Base-by-base conservation (phyloP, 1,140 invertebrate species). In the Aphis craccivora region DNA sequence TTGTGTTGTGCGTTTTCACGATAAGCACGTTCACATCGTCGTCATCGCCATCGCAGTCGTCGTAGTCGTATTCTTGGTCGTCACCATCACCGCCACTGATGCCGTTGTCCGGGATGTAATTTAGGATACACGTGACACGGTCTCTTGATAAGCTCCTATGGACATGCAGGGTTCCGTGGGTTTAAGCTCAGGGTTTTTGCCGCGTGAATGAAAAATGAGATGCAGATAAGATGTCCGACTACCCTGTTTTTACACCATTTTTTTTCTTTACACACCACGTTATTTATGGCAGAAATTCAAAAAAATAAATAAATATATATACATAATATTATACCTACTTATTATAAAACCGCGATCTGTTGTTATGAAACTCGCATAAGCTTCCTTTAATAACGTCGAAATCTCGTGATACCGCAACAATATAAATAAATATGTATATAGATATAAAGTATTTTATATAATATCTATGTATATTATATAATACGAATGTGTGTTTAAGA, bases 171-270 rank as follows among this genome's bases (percentile, higher is more conserved):
- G 76, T 84, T 92, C 45, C 67, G 76, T 11, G 45, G 67, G 91
- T 51, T 93, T 86, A 53, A 86, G 48, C 81, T 55, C 76, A 23
- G 45, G 81, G 67, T 86, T 93, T 93, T 92, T 92, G 76, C 67
- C 20, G 30, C 35, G 48, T 53, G 91, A 93, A 93, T 93, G 91
- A 93, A 93, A 93, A 93, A 93, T 93, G 91, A 86, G 91, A 93
- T 93, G 91, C 91, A 93, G 91, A 93, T 93, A 93, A 93, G 91
- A 93, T 93, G 91, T 92, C 91, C 91, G 45, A 51, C 91, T 51
- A 43, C 48, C 81, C 25, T 40, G n/a, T 53, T 51, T 86, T 93
- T 53, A 25, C n/a, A 51, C 76, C 76, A 43, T 84, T 93, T 93
- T 67, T 67, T 55, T 83, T 43, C 37, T n/a, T 37, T 7, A 0